A percentile compares a stretch with the other conserved stretches of the same genome.
Conservation (phyloP, 2,888 invertebrate genomes). For the Acanthosepion lycidas region DNA sequence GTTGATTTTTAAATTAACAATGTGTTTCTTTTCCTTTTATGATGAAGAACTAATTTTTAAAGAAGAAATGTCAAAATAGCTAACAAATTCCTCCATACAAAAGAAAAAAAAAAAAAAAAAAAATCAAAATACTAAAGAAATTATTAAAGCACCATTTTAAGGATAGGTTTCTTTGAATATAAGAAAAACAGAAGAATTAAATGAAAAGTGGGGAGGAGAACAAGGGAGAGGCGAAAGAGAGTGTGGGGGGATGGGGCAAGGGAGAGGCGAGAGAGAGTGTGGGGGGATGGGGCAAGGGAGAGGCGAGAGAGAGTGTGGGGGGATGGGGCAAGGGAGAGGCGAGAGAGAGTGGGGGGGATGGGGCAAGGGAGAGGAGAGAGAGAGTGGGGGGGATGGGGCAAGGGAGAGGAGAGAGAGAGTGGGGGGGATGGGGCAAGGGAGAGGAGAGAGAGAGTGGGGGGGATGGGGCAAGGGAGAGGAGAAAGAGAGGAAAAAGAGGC, state of each 20-base stretch:
- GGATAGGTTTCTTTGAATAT: background rate
- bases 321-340: too few species aligned
- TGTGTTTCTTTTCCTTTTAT: background rate
- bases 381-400: too few species aligned
- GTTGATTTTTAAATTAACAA: background rate
- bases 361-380: background rate
- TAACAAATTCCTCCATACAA: background rate
- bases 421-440: too few species aligned
- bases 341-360: background rate
- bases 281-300: background rate
- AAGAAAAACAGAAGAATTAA: constrained; percentile 16
- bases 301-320: background rate
- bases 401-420: too few species aligned
- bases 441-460: background rate
- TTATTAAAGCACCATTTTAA: constrained; percentile 23
- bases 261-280: too few species aligned
- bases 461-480: background rate
- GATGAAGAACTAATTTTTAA: too few species aligned
- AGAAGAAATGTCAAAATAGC: background rate
- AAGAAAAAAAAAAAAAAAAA: background rate
- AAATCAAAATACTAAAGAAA: background rate
- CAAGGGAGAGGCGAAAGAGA: background rate
- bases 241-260: background rate
- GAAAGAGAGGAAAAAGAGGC: background rate
- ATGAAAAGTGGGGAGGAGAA: background rate